Evolutionary conservation across 2,113 vertebrate species (phyloP).

Genomic region (Sapayoa aenigma): DNA sequence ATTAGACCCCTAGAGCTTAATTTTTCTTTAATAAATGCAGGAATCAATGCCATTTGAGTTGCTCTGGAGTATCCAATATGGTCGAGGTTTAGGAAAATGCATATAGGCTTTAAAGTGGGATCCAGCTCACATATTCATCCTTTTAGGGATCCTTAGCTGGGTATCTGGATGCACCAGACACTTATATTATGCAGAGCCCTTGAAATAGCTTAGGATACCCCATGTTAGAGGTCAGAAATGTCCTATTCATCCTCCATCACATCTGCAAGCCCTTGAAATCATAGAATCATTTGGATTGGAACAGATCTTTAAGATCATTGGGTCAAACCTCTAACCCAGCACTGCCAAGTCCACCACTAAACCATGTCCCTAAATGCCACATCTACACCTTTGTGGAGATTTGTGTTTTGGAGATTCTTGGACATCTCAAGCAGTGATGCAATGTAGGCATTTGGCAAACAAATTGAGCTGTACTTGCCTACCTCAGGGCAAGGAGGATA

Average conservation of each 20-base stretch:
- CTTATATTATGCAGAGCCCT: neutral
- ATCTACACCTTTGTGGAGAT: neutral
- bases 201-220: neutral
- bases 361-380: neutral
- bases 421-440: neutral
- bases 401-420: neutral
- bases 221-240: neutral
- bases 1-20: slow-evolving; percentile 4
- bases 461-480: neutral
- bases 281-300: neutral
- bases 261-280: neutral
- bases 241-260: neutral
- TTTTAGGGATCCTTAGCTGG: neutral
- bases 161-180: neutral
- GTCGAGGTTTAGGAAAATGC: neutral
- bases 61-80: neutral
- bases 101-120: neutral
- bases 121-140: neutral
- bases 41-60: neutral
- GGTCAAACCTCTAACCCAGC: neutral
- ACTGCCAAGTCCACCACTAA: neutral
- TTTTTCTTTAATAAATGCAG: neutral
- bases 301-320: neutral
- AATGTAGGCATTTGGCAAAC: neutral
- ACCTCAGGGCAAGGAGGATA: neutral